Conservation (phyloP, 2,113 vertebrate species). For the Carettochelys insculpta region DNA sequence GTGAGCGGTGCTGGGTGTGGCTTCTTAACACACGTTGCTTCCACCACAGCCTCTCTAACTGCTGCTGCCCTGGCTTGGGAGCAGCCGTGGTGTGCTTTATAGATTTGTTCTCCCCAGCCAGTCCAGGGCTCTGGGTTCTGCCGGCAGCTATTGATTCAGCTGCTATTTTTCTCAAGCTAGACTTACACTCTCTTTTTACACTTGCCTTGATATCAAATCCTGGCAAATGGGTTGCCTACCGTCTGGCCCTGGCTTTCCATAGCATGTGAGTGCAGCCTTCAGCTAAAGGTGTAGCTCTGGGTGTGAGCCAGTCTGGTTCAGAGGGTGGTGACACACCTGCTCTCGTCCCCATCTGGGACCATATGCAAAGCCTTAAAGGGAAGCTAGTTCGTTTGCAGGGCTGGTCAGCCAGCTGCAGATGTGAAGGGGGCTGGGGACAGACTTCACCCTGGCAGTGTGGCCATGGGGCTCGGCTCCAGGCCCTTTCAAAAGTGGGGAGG, state of each 20-base stretch:
- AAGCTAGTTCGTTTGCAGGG: no score
- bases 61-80: not conserved
- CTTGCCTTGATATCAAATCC: not conserved
- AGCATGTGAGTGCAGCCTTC: not conserved
- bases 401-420: not conserved
- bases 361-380: not conserved
- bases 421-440: no score
- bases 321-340: rapidly evolving
- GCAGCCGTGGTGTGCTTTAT: not conserved
- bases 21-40: not conserved
- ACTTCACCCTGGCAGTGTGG: no score
- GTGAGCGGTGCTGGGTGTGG: not conserved
- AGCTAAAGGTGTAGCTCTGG: not conserved
- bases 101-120: no score
- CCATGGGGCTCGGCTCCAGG: no score
- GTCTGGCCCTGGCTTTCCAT: not conserved
- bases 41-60: not conserved
- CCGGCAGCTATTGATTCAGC: not conserved
- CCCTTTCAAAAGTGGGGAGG: no score
- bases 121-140: not conserved
- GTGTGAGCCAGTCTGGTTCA: no score
- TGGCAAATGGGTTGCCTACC: not conserved
- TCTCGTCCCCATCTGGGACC: not conserved
- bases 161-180: not conserved
- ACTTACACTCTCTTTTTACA: not conserved